Percentiles rank a stretch among this genome's conserved stretches.
These are phyloP conservation scores for Cerastis rubricosa DNA, from an alignment of 2,888 invertebrate genomes.

Conservation along the genomic window DNA sequence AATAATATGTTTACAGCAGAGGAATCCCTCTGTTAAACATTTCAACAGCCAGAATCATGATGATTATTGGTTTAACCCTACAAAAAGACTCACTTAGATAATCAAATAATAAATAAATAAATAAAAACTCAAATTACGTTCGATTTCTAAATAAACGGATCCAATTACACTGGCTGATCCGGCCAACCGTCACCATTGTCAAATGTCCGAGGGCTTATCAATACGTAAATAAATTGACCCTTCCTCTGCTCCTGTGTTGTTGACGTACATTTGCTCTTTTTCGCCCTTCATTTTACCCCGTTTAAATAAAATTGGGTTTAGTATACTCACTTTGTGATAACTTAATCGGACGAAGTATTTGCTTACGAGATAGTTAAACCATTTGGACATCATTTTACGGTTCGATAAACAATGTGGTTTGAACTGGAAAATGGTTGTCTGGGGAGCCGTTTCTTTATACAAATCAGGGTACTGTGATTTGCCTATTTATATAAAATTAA, in stretches of 20 bases:
- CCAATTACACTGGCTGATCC: conserved; percentile 62
- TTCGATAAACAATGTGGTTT: conserved; percentile 50
- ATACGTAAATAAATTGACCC: conserved; percentile 84
- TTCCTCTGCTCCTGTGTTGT: conserved; percentile 68
- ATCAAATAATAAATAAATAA: conserved; percentile 33
- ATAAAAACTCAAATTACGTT: conserved; percentile 48
- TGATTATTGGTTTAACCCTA: conserved; percentile 15
- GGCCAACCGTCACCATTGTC: conserved; percentile 70
- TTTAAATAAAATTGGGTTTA: conserved; percentile 77
- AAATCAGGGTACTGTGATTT: conserved; percentile 18
- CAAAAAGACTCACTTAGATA: conserved; percentile 24
- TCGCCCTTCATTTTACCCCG: conserved; percentile 68
- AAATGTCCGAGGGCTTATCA: conserved; percentile 81
- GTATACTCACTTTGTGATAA: conserved; percentile 63
- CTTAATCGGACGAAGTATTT: conserved; percentile 56
- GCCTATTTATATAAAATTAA: conserved; percentile 5
- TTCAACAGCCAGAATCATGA: background rate
- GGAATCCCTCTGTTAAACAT: background rate
- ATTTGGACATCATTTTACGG: conserved; percentile 59
- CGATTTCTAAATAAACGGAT: conserved; percentile 62
- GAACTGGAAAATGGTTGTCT: conserved; percentile 37
- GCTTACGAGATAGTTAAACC: conserved; percentile 51
- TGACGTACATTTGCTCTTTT: conserved; percentile 70
- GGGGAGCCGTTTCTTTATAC: conserved; percentile 43
- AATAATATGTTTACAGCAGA: background rate